Conservation (phyloP, 2,113 vertebrate species). For the Lophotis ruficrista region DNA sequence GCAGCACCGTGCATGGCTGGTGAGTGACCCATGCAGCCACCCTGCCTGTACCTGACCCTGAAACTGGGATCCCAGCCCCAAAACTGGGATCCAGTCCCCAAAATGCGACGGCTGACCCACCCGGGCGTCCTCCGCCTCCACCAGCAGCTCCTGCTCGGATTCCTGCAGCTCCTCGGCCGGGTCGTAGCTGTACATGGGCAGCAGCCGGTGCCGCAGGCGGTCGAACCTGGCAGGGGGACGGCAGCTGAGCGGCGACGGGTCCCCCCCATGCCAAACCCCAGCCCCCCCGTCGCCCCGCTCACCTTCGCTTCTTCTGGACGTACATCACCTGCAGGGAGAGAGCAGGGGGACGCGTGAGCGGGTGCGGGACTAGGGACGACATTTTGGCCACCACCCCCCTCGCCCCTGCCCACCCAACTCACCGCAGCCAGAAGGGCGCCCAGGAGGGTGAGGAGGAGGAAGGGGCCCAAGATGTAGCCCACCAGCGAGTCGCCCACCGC, state of each 20-base stretch:
- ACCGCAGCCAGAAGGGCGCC: constrained; percentile 89
- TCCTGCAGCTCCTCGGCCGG: constrained; percentile 91
- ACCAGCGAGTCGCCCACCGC: constrained; percentile 78
- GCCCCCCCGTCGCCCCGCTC: neutral
- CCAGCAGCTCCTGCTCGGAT: constrained; percentile 89
- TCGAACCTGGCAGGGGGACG: constrained; percentile 77
- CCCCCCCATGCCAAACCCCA: neutral
- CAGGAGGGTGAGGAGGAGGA: constrained; percentile 87
- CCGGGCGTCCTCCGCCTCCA: constrained; percentile 86
- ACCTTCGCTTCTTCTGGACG: constrained; percentile 89
- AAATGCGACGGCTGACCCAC: constrained; percentile 73
- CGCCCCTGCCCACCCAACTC: constrained; percentile 56
- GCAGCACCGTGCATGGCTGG: fast-evolving
- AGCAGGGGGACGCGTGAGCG: neutral
- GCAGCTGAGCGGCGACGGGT: neutral
- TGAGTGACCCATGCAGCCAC: fast-evolving
- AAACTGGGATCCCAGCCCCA: neutral
- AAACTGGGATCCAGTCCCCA: neutral
- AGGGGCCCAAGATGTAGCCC: constrained; percentile 87
- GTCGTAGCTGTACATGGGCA: constrained; percentile 94
- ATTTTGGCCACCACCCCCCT: too few species aligned
- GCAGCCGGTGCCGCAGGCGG: constrained; percentile 89
- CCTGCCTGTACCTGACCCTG: neutral
- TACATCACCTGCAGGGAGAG: constrained; percentile 86
- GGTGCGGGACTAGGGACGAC: fast-evolving